Conservation (phyloP, 2,113 vertebrate species). For the Gavialis gangeticus region DNA sequence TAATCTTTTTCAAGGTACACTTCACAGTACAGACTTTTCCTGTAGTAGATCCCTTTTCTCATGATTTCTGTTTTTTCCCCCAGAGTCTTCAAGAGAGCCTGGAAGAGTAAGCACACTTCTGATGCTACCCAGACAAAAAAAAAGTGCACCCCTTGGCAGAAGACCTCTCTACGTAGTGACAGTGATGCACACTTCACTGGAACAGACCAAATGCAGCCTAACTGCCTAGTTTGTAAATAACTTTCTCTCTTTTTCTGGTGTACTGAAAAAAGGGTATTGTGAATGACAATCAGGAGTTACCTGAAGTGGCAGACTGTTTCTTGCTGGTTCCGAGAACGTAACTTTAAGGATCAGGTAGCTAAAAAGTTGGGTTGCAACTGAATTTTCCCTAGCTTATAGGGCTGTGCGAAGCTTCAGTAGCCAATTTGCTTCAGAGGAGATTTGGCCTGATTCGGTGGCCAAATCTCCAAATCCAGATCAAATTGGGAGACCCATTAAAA, state of each 20-base stretch:
- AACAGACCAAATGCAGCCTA: neutral
- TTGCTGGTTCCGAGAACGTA: neutral
- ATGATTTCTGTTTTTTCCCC: neutral
- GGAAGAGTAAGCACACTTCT: neutral
- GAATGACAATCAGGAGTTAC: neutral
- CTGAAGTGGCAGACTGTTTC: neutral
- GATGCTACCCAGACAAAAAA: neutral
- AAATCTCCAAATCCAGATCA: too few relatives aligned
- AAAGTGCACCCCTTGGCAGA: neutral
- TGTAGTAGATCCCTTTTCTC: neutral
- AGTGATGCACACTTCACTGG: neutral
- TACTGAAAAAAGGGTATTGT: neutral
- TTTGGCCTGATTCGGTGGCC: too few relatives aligned
- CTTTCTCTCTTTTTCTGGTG: neutral
- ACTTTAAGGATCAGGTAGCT: neutral
- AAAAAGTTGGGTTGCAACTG: neutral
- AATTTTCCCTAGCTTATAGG: neutral
- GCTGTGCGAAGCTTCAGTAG: too few relatives aligned
- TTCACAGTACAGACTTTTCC: neutral
- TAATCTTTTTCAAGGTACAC: neutral
- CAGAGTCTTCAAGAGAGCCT: neutral
- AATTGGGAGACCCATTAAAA: too few relatives aligned
- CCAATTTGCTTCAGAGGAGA: too few relatives aligned
- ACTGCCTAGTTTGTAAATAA: neutral
- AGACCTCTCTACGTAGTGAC: neutral